phyloP scores from a whole-genome alignment of 2,797 vertebrate genomes.

The Argentina silus region DNA sequence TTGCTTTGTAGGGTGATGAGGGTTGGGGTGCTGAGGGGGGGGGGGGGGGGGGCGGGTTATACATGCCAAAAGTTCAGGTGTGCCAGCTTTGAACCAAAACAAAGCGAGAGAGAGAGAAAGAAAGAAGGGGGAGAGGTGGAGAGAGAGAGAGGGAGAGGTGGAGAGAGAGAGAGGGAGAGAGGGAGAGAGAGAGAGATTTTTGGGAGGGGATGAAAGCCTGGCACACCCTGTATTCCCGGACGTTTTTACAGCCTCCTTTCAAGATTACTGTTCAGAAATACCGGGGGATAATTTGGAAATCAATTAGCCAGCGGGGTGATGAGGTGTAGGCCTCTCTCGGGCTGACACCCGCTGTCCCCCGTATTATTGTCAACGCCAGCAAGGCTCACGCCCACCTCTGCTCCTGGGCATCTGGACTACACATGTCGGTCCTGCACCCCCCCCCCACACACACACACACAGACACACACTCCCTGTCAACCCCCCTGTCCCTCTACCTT shows the following conservation, averaged over 20 bases:
- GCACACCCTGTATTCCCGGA: slow-evolving; percentile 86
- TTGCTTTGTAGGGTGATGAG: slow-evolving; percentile 4
- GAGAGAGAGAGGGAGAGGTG: slow-evolving; percentile 17
- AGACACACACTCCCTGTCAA: not conserved
- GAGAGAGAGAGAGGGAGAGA: slow-evolving; percentile 12
- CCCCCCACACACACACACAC: not conserved
- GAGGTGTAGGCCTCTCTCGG: slow-evolving; percentile 88
- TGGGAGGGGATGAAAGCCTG: slow-evolving; percentile 85
- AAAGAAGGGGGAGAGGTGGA: slow-evolving; percentile 19
- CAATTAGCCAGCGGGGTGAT: slow-evolving; percentile 89
- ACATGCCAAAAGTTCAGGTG: slow-evolving; percentile 87
- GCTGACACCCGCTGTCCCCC: slow-evolving; percentile 88
- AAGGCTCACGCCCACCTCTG: slow-evolving; percentile 69
- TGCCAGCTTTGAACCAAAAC: slow-evolving; percentile 81
- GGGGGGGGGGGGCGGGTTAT: slow-evolving; percentile 72
- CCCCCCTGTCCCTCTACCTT: not conserved
- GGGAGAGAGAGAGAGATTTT: slow-evolving; percentile 51
- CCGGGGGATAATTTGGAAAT: slow-evolving; percentile 90
- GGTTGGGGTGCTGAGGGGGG: not conserved
- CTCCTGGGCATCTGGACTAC: slow-evolving; percentile 84
- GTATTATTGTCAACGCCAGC: slow-evolving; percentile 86
- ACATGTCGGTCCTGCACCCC: slow-evolving; percentile 82
- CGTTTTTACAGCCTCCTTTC: slow-evolving; percentile 91
- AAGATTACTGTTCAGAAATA: slow-evolving; percentile 92
- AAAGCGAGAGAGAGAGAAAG: slow-evolving; percentile 16